phyloP scores from a whole-genome alignment of 1,140 invertebrate genomes.

The Epicauta chinensis region DNA sequence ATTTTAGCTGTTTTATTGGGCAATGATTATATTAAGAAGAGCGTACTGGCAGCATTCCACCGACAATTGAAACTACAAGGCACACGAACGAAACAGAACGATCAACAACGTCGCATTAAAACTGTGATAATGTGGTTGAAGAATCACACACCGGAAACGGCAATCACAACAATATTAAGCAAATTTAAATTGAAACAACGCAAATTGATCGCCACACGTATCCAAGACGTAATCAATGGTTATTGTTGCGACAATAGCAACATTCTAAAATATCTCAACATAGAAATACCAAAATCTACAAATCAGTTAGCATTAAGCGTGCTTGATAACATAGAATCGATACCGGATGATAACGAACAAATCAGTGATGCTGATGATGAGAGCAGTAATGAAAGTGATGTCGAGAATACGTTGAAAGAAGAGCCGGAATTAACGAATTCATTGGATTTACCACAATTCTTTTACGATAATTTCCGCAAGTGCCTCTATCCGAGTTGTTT shows the following conservation, averaged over 20 bases:
- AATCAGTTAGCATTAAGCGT: conserved; percentile 8
- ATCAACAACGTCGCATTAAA: conserved; percentile 57
- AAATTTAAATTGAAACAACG: conserved; percentile 51
- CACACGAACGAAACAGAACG: conserved; percentile 47
- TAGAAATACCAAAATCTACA: conserved; percentile 26
- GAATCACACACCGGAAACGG: conserved; percentile 60
- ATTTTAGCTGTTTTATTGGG: conserved; percentile 75
- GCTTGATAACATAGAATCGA: conserved; percentile 22
- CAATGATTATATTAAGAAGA: conserved; percentile 77
- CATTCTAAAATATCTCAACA: conserved; percentile 51
- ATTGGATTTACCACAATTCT: conserved; percentile 55
- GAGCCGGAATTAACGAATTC: conserved; percentile 24
- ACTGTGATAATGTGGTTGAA: conserved; percentile 67
- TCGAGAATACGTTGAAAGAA: conserved; percentile 18
- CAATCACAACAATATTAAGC: conserved; percentile 58
- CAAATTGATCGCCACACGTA: conserved; percentile 47
- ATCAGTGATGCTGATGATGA: conserved; percentile 15
- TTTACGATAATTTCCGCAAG: conserved; percentile 52
- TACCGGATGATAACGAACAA: conserved; percentile 10
- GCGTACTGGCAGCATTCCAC: conserved; percentile 65
- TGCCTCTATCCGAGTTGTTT: conserved; percentile 55
- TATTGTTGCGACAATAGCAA: conserved; percentile 52
- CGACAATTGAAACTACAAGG: conserved; percentile 56
- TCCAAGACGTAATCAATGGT: conserved; percentile 55
- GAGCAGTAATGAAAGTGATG: conserved; percentile 20